These are phyloP conservation scores for Glaucopsyche alexis DNA, from an alignment of 2,888 invertebrate genomes.

Conservation along the genomic window DNA sequence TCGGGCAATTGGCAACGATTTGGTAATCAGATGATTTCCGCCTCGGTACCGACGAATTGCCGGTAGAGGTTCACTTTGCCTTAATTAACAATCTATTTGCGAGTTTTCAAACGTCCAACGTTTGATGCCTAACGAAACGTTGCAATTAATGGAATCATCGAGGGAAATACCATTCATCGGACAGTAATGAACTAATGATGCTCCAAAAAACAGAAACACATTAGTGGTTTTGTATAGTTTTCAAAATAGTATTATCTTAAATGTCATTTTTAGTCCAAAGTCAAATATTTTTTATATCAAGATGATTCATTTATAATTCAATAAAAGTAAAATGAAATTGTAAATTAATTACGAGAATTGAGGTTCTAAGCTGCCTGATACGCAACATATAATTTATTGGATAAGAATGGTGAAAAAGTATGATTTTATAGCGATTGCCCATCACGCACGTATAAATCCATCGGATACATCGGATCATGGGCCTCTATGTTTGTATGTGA, in stretches of 20 bases:
- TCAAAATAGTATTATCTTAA: too few relatives aligned
- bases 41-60: conserved; percentile 4
- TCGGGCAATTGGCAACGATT: neutral
- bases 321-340: too few relatives aligned
- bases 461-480: neutral
- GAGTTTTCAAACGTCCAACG: neutral
- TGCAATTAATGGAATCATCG: neutral
- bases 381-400: neutral
- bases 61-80: conserved; percentile 11
- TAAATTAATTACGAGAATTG: too few relatives aligned
- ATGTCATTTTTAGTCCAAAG: too few relatives aligned
- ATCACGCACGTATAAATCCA: conserved; percentile 18
- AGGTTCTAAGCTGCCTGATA: too few relatives aligned
- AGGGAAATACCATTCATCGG: neutral
- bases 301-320: too few relatives aligned
- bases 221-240: too few relatives aligned
- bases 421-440: conserved; percentile 1
- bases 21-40: conserved; percentile 17
- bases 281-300: too few relatives aligned
- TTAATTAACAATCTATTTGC: conserved; percentile 12
- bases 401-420: neutral
- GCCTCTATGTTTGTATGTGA: conserved; percentile 8
- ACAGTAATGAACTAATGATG: neutral
- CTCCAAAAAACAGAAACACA: neutral
- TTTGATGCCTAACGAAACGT: neutral